These are phyloP conservation scores for Scaptomyza graminum DNA, from an alignment of 1,140 invertebrate genomes.

Conservation along the genomic window DNA sequence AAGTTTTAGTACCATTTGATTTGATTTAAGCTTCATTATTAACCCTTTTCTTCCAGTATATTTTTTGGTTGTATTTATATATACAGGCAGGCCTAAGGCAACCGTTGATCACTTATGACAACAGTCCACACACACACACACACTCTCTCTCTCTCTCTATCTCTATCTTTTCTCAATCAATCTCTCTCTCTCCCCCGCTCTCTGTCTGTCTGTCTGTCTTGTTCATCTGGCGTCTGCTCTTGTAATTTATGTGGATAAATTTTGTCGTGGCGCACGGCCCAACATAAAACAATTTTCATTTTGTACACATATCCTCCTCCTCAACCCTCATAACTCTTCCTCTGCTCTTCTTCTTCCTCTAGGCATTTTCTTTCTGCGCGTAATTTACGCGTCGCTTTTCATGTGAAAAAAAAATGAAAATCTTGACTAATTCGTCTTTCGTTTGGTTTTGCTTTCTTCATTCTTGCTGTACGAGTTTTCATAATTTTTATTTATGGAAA, in stretches of 20 bases:
- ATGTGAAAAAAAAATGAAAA: slow-evolving; percentile 69
- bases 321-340: neutral
- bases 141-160: neutral
- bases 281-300: slow-evolving; percentile 80
- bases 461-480: slow-evolving; percentile 65
- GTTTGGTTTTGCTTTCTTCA: slow-evolving; percentile 48
- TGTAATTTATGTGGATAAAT: slow-evolving; percentile 80
- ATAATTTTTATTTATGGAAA: slow-evolving; percentile 82
- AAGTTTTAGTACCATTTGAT: too few species aligned
- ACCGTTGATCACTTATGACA: slow-evolving; percentile 80
- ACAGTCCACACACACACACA: slow-evolving; percentile 34
- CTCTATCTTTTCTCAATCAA: neutral
- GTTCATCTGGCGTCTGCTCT: slow-evolving; percentile 17
- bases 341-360: neutral
- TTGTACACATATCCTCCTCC: slow-evolving; percentile 2
- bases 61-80: slow-evolving; percentile 17
- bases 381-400: slow-evolving; percentile 78
- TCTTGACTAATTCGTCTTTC: slow-evolving; percentile 79
- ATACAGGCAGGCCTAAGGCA: slow-evolving; percentile 51
- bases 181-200: neutral
- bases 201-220: neutral
- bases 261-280: slow-evolving; percentile 49
- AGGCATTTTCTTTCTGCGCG: slow-evolving; percentile 47
- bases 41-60: neutral
- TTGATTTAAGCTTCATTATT: too few species aligned